Evolutionary conservation across 2,113 vertebrate species (phyloP), one percentile per base, ranked within the genome.

Genomic region (Thunnus maccoyii): DNA sequence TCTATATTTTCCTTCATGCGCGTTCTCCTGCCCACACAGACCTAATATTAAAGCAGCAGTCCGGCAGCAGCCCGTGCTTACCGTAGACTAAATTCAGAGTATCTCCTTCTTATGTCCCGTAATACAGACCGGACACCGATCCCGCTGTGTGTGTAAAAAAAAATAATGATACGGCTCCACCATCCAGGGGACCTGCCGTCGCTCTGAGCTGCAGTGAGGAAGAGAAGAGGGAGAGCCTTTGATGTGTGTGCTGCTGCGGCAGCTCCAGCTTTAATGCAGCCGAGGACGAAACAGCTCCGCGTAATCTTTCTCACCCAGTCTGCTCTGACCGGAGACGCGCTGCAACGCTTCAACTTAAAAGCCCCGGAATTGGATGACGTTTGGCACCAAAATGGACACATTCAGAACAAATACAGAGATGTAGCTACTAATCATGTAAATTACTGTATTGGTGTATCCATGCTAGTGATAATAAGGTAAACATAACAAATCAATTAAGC

Each of bases 241-340:
- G 91, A 84, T 88, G 80, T 44, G 85, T 84, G 84, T 77, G 88
- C 88, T 88, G 93, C 86, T 89, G 93, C 92, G 8, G 90, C 88
- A 91, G 88, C 89, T 90, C 91, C 76, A 55, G 90, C 85, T 86
- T 86, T 89, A 94, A 93, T 89, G 93, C 87, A 69, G 80, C 85
- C 87, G 74, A 87, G 87, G 91, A 90, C 72, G 55, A 90, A 80
- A 72, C 92, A 88, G 81, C 88, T 76, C 80, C 84, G 79, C 72
- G 76, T 87, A 55, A 85, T 73, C 76, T 72, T 72, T 8, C 64
- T 65, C 52, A 41, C 71, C 46, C 64, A 6, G 50, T 48, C 48
- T 27, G 22, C 20, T 55, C 70, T 27, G 64, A 65, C 68, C 60
- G 46, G 60, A 0, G 57, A 36, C 4, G 18, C 47, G 56, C 50